Percentiles rank a stretch among this genome's conserved stretches.
These are phyloP conservation scores for Ammospiza nelsoni DNA, from an alignment of 2,113 vertebrate species.

Conservation along the genomic window DNA sequence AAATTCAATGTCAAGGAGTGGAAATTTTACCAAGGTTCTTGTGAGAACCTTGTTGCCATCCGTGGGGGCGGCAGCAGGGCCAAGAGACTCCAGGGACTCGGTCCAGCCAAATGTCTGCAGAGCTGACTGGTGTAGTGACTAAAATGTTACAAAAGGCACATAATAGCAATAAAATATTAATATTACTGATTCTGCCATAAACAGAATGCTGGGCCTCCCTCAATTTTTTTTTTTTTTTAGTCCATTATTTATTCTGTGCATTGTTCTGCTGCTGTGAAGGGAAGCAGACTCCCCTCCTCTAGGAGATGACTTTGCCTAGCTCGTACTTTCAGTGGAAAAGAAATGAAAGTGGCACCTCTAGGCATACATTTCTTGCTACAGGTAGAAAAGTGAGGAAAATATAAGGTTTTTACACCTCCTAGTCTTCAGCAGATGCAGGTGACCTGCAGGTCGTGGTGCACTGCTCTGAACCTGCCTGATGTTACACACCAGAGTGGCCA, in stretches of 20 bases:
- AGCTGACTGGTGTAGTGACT: background rate
- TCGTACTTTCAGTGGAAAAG: rapidly evolving
- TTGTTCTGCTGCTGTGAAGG: background rate
- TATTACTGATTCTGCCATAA: background rate
- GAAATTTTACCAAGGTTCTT: background rate
- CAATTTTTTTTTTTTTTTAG: background rate
- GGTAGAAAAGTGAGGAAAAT: background rate
- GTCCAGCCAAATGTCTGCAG: background rate
- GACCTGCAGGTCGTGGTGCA: rapidly evolving
- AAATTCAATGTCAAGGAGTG: background rate
- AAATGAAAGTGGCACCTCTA: background rate
- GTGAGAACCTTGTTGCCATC: background rate
- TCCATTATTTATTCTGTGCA: background rate
- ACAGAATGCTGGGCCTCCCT: background rate
- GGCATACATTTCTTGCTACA: background rate
- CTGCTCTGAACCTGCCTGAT: background rate
- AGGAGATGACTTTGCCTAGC: background rate
- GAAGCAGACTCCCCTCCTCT: background rate
- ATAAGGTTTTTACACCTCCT: background rate
- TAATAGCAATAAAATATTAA: background rate
- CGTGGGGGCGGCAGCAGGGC: background rate
- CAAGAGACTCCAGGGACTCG: background rate
- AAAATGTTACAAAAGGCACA: background rate
- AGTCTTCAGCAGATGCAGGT: rapidly evolving
- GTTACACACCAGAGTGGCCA: background rate